Base-by-base conservation (phyloP, 2,888 invertebrate species). In the Hydrotaea diabolus region DNA sequence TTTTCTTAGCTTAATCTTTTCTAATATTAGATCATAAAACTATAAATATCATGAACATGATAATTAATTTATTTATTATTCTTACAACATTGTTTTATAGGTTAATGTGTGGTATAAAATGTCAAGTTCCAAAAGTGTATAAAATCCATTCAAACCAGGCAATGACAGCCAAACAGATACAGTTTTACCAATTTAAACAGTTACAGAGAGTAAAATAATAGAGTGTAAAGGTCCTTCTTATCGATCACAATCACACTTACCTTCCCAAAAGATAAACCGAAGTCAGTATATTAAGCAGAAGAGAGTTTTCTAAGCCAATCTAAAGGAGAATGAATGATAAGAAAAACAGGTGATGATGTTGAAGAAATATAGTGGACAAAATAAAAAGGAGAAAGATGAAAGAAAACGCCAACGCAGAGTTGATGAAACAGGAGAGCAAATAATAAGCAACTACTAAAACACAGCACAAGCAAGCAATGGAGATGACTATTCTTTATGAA, bases 1-100 rank as follows among this genome's bases (percentile, higher is more conserved):
- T 7, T 31, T 31, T 31, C 31, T 7, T 31, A 31, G 3, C 31
- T 31, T 4, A 31, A 7, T 31, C 31, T 31, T 4, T 13, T 39
- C 39, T 39, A 39, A 39, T 39, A 3, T 39, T 39, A 39, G 39
- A 31, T 39, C 9, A 8, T 39, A 3, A 39, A 83, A 83, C 81
- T n/a, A n/a, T n/a, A 71, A 66, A 78, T 76, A 57, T 43, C 85
- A 87, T 87, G 86, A 87, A 88, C 85, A 87, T 82, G 85, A 83
- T 80, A 88, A 89, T 90, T 90, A 89, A 89, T 86, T 86, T 90
- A 90, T 90, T 89, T 90, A 90, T 90, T 89, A 90, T 88, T 91
- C 90, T 90, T 89, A 88, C 88, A 89, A 88, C 89, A 89, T 90
- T 89, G 7, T 59, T 89, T 90, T 91, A 89, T 91, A 91, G 91